phyloP scores from a whole-genome alignment of 2,113 vertebrate genomes.

The Pyrgilauda ruficollis region DNA sequence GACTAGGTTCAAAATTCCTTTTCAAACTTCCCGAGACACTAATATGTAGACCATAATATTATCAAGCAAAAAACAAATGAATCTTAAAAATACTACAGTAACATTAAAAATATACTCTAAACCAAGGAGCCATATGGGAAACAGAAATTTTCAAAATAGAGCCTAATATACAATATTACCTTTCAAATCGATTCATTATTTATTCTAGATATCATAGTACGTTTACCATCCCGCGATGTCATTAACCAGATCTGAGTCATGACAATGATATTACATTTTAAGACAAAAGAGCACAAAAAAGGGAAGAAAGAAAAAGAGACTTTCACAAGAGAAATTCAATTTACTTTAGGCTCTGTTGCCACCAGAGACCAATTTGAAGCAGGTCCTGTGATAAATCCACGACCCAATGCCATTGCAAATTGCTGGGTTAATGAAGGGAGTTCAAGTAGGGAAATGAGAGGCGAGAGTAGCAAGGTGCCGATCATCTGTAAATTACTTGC shows the following conservation, averaged over 20 bases:
- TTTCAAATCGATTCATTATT: not conserved
- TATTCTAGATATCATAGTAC: not conserved
- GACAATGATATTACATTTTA: not conserved
- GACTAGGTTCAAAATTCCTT: not conserved
- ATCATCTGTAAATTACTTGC: slow-evolving; percentile 22
- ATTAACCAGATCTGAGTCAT: not conserved
- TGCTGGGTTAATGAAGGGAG: slow-evolving; percentile 26
- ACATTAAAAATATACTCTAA: not conserved
- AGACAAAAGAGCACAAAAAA: not conserved
- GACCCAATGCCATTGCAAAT: not conserved
- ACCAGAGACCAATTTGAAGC: not conserved
- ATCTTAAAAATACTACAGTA: not conserved
- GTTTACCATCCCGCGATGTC: not conserved
- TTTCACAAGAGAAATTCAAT: not conserved
- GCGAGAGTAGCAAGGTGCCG: not conserved
- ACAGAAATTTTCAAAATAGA: not conserved
- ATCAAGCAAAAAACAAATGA: not conserved
- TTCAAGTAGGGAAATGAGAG: slow-evolving; percentile 31
- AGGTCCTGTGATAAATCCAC: not conserved
- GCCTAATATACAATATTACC: not conserved
- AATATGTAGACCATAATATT: not conserved
- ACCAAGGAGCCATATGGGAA: not conserved
- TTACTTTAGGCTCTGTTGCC: not conserved
- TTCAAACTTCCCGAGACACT: not conserved
- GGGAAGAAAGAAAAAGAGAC: not conserved